These are phyloP conservation scores for Eurytoma californica DNA, from an alignment of 2,888 invertebrate species.

Conservation along the genomic window DNA sequence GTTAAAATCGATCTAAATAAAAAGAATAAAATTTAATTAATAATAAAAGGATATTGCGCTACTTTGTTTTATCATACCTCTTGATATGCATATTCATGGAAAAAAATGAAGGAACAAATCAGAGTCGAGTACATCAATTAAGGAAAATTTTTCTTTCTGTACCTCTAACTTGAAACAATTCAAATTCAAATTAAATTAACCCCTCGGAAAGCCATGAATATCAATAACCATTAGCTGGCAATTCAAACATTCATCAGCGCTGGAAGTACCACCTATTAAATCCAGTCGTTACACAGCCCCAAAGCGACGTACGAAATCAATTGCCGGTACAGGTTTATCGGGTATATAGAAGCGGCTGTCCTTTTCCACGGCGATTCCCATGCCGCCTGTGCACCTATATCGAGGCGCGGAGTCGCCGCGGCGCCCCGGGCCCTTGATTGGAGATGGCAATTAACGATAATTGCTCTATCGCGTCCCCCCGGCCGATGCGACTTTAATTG, in stretches of 20 bases:
- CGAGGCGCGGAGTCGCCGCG: conserved; percentile 31
- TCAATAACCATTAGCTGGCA: no score
- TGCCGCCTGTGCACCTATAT: background rate
- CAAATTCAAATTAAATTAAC: no score
- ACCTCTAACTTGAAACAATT: no score
- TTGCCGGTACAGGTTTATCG: conserved; percentile 16
- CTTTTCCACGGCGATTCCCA: conserved; percentile 24
- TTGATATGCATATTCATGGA: no score
- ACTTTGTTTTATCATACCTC: no score
- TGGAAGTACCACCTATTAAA: background rate
- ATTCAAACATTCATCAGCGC: background rate
- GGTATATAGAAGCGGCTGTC: background rate
- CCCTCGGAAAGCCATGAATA: no score
- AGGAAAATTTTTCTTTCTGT: no score
- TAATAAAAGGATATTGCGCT: no score
- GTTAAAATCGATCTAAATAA: no score
- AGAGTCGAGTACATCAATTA: no score
- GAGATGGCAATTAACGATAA: conserved; percentile 67
- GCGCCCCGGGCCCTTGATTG: conserved; percentile 57
- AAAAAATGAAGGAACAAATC: no score
- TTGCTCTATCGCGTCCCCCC: conserved; percentile 56
- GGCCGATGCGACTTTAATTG: conserved; percentile 43
- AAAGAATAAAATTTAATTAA: no score
- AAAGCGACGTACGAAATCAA: background rate
- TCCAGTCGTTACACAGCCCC: background rate